Conservation (phyloP, 2,888 invertebrate species). For the Mesorhabditis spiculigera region DNA sequence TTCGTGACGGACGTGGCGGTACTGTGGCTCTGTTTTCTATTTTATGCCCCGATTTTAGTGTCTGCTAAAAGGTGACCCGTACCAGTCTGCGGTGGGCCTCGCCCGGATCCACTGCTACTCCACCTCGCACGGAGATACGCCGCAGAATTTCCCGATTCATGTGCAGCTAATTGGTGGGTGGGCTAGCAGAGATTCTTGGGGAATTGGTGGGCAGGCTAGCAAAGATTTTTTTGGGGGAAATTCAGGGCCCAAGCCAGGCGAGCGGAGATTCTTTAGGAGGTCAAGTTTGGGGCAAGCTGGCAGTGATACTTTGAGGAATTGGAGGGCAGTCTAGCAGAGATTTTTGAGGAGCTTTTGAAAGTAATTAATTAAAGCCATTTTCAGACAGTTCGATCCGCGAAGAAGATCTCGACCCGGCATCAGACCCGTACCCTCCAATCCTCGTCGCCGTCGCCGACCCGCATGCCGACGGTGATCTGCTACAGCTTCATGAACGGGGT, state of each 20-base stretch:
- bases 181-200: no score
- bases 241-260: no score
- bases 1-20: slow-evolving; percentile 35
- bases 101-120: slow-evolving; percentile 28
- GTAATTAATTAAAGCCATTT: background rate
- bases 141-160: background rate
- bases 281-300: no score
- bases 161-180: slow-evolving; percentile 9
- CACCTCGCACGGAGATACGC: slow-evolving; percentile 12
- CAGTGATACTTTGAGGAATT: no score
- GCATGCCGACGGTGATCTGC: slow-evolving; percentile 22
- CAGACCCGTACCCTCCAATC: slow-evolving; percentile 17
- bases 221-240: no score
- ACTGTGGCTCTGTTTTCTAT: slow-evolving; percentile 6
- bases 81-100: slow-evolving; percentile 19
- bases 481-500: slow-evolving; percentile 25
- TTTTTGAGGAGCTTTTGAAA: no score
- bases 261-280: no score
- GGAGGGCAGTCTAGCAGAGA: no score
- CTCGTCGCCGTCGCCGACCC: slow-evolving; percentile 31
- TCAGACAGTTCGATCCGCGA: slow-evolving; percentile 4
- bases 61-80: slow-evolving; percentile 23
- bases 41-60: slow-evolving; percentile 16
- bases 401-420: slow-evolving; percentile 14
- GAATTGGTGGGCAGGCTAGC: no score